Conservation (phyloP, 2,888 invertebrate species). For the Trileptium ribeirensis region DNA sequence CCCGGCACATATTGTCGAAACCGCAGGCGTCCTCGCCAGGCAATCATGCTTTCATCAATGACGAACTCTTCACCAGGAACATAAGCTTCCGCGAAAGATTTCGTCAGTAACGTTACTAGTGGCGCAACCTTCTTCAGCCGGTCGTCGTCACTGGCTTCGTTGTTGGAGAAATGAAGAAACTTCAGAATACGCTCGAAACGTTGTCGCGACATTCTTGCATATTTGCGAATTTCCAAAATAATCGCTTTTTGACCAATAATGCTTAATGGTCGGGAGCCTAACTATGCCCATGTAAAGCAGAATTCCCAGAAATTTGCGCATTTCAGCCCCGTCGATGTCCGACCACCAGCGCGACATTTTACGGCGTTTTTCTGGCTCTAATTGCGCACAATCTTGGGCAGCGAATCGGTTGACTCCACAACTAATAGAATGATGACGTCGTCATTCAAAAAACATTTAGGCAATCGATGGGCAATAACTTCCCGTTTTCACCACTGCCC, state of each 20-base stretch:
- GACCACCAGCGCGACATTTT: neutral
- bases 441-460: neutral
- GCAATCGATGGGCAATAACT: neutral
- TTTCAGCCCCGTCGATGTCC: neutral
- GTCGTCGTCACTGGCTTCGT: neutral
- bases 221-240: neutral
- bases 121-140: neutral
- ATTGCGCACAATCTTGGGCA: neutral
- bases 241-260: neutral
- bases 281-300: neutral
- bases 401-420: neutral
- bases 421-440: neutral
- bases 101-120: neutral
- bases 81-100: neutral
- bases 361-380: neutral
- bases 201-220: neutral
- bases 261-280: neutral
- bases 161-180: neutral
- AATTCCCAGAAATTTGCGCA: neutral
- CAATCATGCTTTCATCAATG: slow-evolving; percentile 5
- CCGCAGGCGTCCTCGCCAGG: neutral
- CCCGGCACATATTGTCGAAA: slow-evolving; percentile 9
- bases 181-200: neutral
- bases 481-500: no score
- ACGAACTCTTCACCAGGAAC: neutral